Evolutionary conservation across 2,797 vertebrate species (phyloP).

Genomic region (Pipistrellus nathusii): DNA sequence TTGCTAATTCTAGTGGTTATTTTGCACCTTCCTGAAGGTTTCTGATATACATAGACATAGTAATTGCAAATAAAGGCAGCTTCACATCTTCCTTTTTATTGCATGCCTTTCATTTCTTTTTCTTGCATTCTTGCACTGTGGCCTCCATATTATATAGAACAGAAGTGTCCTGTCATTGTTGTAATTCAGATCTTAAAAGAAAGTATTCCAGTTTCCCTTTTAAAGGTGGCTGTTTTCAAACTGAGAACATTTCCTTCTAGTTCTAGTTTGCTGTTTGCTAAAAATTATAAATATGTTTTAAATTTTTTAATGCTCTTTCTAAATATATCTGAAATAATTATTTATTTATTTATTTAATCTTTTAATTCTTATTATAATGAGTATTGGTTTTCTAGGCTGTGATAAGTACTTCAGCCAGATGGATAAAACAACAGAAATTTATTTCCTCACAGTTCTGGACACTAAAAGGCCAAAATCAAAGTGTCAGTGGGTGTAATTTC

Average conservation of each 20-base stretch:
- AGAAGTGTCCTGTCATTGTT: not conserved
- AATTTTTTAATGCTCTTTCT: not conserved
- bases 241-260: not conserved
- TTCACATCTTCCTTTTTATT: not conserved
- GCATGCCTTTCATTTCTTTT: not conserved
- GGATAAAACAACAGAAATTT: not conserved
- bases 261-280: not conserved
- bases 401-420: not conserved
- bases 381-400: not conserved
- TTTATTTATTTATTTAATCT: not conserved
- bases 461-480: not conserved
- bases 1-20: not conserved
- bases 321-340: constrained; percentile 27
- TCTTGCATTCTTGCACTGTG: not conserved
- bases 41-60: not conserved
- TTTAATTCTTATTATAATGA: not conserved
- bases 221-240: not conserved
- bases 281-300: not conserved
- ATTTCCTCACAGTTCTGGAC: not conserved
- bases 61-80: not conserved
- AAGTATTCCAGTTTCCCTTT: not conserved
- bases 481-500: not conserved
- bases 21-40: not conserved
- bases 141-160: not conserved
- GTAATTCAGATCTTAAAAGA: not conserved